Percentiles rank a stretch among this genome's conserved stretches.
Evolutionary conservation across 2,797 vertebrate genomes (phyloP).

Genomic region (Miichthys miiuy): DNA sequence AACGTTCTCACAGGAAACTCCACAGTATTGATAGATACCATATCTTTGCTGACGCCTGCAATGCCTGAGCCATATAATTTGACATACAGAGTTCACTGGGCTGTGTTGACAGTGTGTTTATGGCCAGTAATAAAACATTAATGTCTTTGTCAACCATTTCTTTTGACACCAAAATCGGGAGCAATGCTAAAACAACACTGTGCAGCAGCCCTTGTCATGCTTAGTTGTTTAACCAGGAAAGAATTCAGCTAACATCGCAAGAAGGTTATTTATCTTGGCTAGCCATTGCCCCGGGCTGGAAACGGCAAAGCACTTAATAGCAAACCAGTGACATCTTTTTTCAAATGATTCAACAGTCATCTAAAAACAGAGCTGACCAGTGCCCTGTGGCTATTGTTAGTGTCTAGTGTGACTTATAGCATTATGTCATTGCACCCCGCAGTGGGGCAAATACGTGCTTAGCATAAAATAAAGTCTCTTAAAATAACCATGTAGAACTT

Average conservation of each 20-base stretch:
- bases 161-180: slow-evolving; percentile 60
- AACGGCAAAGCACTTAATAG: slow-evolving; percentile 85
- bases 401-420: slow-evolving; percentile 85
- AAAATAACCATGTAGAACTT: slow-evolving; percentile 78
- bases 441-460: slow-evolving; percentile 77
- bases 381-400: slow-evolving; percentile 82
- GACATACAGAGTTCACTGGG: slow-evolving; percentile 55
- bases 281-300: slow-evolving; percentile 70
- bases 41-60: slow-evolving; percentile 47
- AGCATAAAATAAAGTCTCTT: slow-evolving; percentile 83
- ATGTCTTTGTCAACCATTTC: slow-evolving; percentile 62
- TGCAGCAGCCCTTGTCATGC: slow-evolving; percentile 68
- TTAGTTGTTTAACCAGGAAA: slow-evolving; percentile 76
- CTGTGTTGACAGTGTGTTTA: slow-evolving; percentile 67
- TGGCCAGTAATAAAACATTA: slow-evolving; percentile 67
- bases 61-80: slow-evolving; percentile 49
- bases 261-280: slow-evolving; percentile 86
- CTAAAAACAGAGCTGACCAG: slow-evolving; percentile 83
- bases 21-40: slow-evolving; percentile 41
- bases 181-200: slow-evolving; percentile 49
- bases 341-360: slow-evolving; percentile 84
- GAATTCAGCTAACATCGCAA: slow-evolving; percentile 77
- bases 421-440: slow-evolving; percentile 79
- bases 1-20: slow-evolving; percentile 33
- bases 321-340: slow-evolving; percentile 86